Base-by-base conservation (phyloP, 2,113 vertebrate species). In the Tympanuchus pallidicinctus region DNA sequence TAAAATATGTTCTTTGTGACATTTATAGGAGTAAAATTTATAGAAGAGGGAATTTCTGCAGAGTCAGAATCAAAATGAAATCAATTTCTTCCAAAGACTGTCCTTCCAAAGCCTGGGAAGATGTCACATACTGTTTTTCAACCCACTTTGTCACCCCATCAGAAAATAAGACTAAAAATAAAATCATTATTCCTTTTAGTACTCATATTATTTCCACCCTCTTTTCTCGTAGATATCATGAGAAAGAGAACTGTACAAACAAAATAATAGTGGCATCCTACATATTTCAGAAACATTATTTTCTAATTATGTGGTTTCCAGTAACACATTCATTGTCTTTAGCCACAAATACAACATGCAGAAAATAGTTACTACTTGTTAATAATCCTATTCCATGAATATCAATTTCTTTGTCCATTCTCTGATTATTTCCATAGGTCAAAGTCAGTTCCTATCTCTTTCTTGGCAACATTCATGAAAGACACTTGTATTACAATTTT, bases 131-230 rank as follows among this genome's bases (percentile, higher is more conserved):
- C 32, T 59, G 32, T n/a, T 21, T n/a, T 59, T n/a, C 57, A 59
- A 59, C 57, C 7, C 57, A 59, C 32, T 59, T 20, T 59, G 20
- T 6, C 19, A 10, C 5, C 28, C 0, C 0, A 8, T 34, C 9
- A 56, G 11, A 82, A 72, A 91, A 64, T 3, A 73, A 67, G 71
- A 13, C 17, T 14, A 36, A n/a, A 52, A 54, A 18, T 40, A 38
- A 10, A 40, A 56, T 67, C 4, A 25, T 69, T 52, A 42, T 88
- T 72, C 11, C 2, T 65, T 72, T 47, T 38, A 71, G 1, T 50
- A n/a, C 2, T 90, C 4, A 28, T 1, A 0, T 32, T 67, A 48
- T 64, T 48, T 12, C 5, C 4, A 4, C 43, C 73, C 7, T 56
- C 5, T 82, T 48, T 73, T 70, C 34, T 52, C 52, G 4, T 36